These are phyloP conservation scores for Erebia aethiops DNA, from an alignment of 2,888 invertebrate species.

Conservation along the genomic window DNA sequence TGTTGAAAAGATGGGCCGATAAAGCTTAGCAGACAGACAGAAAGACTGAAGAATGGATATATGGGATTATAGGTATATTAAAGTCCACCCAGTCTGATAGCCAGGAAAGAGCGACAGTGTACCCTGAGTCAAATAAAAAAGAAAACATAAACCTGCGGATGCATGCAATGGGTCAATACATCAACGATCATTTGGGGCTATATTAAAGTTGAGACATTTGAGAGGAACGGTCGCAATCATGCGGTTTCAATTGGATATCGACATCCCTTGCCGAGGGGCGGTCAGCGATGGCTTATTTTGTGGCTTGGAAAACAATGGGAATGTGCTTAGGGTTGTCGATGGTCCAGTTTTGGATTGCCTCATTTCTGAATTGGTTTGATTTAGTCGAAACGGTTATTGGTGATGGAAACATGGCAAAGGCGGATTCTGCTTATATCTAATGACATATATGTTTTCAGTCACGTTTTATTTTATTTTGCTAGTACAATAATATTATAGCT, in stretches of 20 bases:
- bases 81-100: too few relatives aligned
- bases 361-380: neutral
- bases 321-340: constrained; percentile 29
- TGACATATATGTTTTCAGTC: too few relatives aligned
- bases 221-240: constrained; percentile 49
- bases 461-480: too few relatives aligned
- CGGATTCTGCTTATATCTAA: too few relatives aligned
- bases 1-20: too few relatives aligned
- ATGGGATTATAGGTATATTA: too few relatives aligned
- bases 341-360: neutral
- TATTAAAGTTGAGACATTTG: constrained; percentile 44
- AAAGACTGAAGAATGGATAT: too few relatives aligned
- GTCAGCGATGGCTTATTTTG: constrained; percentile 62
- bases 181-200: constrained; percentile 34
- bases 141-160: constrained; percentile 3
- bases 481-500: too few relatives aligned
- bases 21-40: too few relatives aligned
- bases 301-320: constrained; percentile 66
- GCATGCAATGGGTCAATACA: constrained; percentile 33
- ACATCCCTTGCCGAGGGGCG: constrained; percentile 53
- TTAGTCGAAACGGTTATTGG: neutral
- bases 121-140: neutral
- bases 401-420: too few relatives aligned
- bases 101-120: too few relatives aligned
- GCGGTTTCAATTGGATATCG: constrained; percentile 66